Evolutionary conservation across 2,113 vertebrate species (phyloP).

Genomic region (Tylochromis polylepis): DNA sequence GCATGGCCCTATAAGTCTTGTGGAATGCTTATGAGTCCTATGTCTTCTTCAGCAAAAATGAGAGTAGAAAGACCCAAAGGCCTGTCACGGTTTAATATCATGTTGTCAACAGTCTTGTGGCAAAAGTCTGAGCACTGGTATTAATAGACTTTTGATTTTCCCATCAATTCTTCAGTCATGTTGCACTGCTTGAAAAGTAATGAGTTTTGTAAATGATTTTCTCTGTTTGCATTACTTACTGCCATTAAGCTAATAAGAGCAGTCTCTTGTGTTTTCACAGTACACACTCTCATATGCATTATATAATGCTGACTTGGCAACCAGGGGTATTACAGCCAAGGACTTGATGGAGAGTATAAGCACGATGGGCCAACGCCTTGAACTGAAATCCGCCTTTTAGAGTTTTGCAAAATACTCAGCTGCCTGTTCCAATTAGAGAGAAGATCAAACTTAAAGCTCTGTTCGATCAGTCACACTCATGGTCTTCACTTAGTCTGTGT

Average conservation of each 20-base stretch:
- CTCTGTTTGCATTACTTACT: slow-evolving; percentile 29
- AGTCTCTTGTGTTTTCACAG: slow-evolving; percentile 41
- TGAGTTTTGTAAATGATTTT: slow-evolving; percentile 22
- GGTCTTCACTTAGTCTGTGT: slow-evolving; percentile 6
- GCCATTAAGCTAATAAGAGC: slow-evolving; percentile 37
- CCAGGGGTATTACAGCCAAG: slow-evolving; percentile 54
- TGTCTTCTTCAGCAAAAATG: slow-evolving; percentile 27
- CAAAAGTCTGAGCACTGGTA: background rate
- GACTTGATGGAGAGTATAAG: slow-evolving; percentile 42
- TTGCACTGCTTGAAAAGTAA: background rate
- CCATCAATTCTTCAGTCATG: background rate
- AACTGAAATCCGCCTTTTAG: slow-evolving; percentile 31
- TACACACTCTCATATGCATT: slow-evolving; percentile 48
- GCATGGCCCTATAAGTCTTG: background rate
- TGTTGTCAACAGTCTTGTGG: slow-evolving; percentile 29
- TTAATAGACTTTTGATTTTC: slow-evolving; percentile 16
- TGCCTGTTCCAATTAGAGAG: slow-evolving; percentile 24
- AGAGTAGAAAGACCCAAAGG: slow-evolving; percentile 22
- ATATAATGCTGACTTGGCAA: slow-evolving; percentile 54
- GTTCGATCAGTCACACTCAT: background rate
- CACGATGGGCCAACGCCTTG: slow-evolving; percentile 35
- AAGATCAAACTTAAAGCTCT: slow-evolving; percentile 29
- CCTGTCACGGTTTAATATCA: slow-evolving; percentile 39
- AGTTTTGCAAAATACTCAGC: slow-evolving; percentile 56
- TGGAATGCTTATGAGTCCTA: slow-evolving; percentile 17